Percentiles rank a stretch among this genome's conserved stretches.
phyloP scores from a whole-genome alignment of 2,888 invertebrate genomes.

The Nephrotoma guestfalica region DNA sequence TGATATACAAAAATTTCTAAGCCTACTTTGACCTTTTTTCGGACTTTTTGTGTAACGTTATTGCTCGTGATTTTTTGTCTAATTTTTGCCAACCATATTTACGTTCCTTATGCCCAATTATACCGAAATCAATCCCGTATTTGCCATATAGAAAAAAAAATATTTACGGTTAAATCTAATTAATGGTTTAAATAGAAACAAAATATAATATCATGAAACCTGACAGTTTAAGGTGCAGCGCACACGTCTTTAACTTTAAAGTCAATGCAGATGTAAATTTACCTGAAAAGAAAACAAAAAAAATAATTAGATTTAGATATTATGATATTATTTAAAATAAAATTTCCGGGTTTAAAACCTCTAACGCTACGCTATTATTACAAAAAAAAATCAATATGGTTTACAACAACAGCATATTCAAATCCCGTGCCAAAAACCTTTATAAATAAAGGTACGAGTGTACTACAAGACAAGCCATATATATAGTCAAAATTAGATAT shows the following conservation, averaged over 20 bases:
- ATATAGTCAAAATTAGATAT: neutral
- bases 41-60: too few species aligned
- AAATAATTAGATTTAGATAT: neutral
- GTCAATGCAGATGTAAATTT: neutral
- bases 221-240: neutral
- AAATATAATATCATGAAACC: neutral
- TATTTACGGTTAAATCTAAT: too few species aligned
- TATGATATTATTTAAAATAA: neutral
- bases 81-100: too few species aligned
- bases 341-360: neutral
- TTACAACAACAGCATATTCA: neutral
- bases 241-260: neutral
- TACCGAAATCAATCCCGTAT: too few species aligned
- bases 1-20: too few species aligned
- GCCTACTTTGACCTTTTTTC: too few species aligned
- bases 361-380: neutral
- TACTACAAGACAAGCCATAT: neutral
- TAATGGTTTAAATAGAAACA: too few species aligned
- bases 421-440: neutral
- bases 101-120: too few species aligned
- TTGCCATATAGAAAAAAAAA: too few species aligned
- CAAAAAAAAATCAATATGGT: neutral
- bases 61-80: too few species aligned
- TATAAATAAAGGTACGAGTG: neutral
- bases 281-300: neutral